Evolutionary conservation across 2,113 vertebrate genomes (phyloP).

Genomic region (Campylomormyrus numenius): DNA sequence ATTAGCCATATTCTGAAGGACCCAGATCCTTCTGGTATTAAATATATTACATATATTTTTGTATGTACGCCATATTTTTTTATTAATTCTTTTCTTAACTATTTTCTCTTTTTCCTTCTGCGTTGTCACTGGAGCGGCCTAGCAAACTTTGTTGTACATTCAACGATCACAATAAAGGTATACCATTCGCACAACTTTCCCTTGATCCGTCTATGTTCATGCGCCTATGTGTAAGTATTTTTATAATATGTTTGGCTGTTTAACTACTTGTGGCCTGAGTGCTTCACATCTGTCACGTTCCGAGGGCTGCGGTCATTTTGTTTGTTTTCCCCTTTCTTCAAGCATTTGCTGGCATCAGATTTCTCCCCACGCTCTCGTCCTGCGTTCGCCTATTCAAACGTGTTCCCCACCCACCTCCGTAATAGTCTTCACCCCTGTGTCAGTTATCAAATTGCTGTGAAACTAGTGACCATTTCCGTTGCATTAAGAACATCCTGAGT

Average conservation of each 20-base stretch:
- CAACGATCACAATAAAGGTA: not conserved
- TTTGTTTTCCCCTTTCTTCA: not conserved
- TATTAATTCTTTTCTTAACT: not conserved
- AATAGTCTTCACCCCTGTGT: not conserved
- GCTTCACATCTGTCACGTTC: not conserved
- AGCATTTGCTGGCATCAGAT: not conserved
- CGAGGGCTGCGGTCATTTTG: not conserved
- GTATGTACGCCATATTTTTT: not conserved
- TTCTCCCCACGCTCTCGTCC: not conserved
- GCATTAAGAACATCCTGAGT: not conserved
- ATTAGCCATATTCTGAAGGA: not conserved
- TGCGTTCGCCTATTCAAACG: not conserved
- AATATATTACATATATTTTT: not conserved
- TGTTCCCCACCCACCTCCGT: not conserved
- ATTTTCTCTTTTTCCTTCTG: not conserved
- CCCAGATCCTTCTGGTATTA: not conserved
- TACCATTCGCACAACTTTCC: not conserved
- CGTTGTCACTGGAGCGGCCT: not conserved
- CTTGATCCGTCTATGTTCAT: not conserved
- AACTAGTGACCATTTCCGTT: not conserved
- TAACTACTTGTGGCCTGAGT: not conserved
- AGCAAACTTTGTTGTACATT: not conserved
- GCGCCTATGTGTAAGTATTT: not conserved
- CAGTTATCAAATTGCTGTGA: conserved; percentile 5
- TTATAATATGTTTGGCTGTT: not conserved